Base-by-base conservation (phyloP, 2,888 invertebrate genomes). In the Pollenia angustigena region DNA sequence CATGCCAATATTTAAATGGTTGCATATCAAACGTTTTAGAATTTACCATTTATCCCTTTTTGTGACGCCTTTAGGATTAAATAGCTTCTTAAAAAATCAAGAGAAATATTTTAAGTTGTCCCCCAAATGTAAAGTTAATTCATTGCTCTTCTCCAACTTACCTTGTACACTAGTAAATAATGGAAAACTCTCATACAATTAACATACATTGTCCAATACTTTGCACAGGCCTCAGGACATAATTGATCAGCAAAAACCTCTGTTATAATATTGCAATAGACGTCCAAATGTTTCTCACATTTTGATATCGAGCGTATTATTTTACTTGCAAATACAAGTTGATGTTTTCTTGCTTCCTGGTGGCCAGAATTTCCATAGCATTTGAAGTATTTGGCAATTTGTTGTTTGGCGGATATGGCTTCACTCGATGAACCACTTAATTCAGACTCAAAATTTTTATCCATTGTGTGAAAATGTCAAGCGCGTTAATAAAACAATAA, bases 111-210 rank as follows among this genome's bases (percentile, higher is more conserved):
- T 32, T 32, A 6, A 32, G 32, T 32, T 32, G 32, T 32, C 32
- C n/a, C 32, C 32, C 1, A 16, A 18, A 23, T 44, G 16, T 18
- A 12, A 48, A 2, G 23, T 46, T 11, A 46, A 46, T 16, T 46
- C 12, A 4, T 42, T 32, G 2, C 11, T 23, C 40, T 6, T 12
- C 14, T 48, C 8, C 7, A n/a, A 44, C 80, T 85, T 76, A 91
- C 91, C 89, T 89, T 89, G 2, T 85, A 81, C 4, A 85, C 88
- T 8, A 92, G 69, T 4, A 81, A 68, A 76, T 90, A 88, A 46
- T 90, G 90, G 11, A 91, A 89, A 79, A 89, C 92, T 0, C 90
- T 89, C 68, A 91, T 52, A 71, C 89, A 88, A 54, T 81, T 87
- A 23, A 92, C 71, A 76, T 89, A 91, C 6, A 78, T 50, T 2